phyloP scores from a whole-genome alignment of 2,888 invertebrate species.

The Trichopoda pennipes region DNA sequence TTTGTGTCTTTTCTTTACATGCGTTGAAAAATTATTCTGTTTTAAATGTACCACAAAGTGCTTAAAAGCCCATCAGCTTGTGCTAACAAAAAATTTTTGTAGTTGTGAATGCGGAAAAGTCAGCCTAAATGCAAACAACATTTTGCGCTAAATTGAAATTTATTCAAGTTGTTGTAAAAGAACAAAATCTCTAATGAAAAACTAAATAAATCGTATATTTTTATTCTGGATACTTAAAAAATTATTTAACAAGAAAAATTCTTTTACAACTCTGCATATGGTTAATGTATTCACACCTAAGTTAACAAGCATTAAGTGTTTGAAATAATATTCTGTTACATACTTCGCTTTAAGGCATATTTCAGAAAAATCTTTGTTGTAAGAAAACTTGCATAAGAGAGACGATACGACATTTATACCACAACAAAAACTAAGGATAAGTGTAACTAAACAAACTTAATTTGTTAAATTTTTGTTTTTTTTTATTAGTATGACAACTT shows the following conservation, averaged over 20 bases:
- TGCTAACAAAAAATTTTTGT: neutral
- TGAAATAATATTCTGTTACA: conserved; percentile 62
- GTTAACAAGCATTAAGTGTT: conserved; percentile 61
- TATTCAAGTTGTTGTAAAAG: neutral
- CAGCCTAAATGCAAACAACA: conserved; percentile 4
- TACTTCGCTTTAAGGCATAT: conserved; percentile 34
- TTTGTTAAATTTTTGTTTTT: conserved; percentile 39
- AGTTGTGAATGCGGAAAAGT: conserved; percentile 49
- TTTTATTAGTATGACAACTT: conserved; percentile 54
- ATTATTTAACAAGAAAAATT: neutral
- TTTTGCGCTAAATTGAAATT: neutral
- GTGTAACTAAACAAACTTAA: conserved; percentile 34
- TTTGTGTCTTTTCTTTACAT: neutral
- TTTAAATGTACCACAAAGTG: conserved; percentile 13
- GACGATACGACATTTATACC: neutral
- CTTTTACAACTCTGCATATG: conserved; percentile 9
- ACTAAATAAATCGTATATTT: neutral
- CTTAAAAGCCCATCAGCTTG: conserved; percentile 6
- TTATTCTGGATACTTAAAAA: no score
- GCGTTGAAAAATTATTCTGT: conserved; percentile 3
- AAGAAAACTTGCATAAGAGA: conserved; percentile 1
- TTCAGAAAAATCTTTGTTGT: conserved; percentile 15
- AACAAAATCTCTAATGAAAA: conserved; percentile 10
- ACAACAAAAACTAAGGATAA: neutral
- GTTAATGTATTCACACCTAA: conserved; percentile 40